phyloP scores from a whole-genome alignment of 2,797 vertebrate species.

The Cuniculus paca region DNA sequence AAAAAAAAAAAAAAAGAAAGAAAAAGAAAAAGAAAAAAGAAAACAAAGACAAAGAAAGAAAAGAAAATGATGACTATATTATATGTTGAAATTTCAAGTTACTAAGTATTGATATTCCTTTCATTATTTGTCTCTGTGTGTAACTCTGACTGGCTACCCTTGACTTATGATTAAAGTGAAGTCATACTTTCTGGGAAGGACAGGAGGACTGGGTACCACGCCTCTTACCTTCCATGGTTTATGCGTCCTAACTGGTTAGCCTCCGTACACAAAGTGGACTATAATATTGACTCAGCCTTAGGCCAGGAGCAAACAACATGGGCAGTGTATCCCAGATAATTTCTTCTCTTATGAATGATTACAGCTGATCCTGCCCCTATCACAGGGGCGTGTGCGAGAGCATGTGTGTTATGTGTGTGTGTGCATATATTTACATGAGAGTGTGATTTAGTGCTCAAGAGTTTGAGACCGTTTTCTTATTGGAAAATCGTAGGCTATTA shows the following conservation, averaged over 20 bases:
- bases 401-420: not conserved
- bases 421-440: fast-evolving
- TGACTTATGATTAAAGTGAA: constrained; percentile 38
- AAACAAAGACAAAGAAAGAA: too few species aligned
- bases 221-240: not conserved
- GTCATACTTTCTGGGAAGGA: constrained; percentile 31
- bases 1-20: too few species aligned
- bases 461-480: constrained; percentile 34
- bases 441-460: not conserved
- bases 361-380: not conserved
- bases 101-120: not conserved
- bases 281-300: not conserved
- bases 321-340: constrained; percentile 16
- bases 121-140: not conserved
- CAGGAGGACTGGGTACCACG: not conserved
- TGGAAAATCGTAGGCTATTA: constrained; percentile 61
- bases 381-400: not conserved
- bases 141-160: not conserved
- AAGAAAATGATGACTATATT: not conserved
- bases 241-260: not conserved
- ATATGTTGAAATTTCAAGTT: constrained; percentile 8
- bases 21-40: not conserved
- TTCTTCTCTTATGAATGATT: constrained; percentile 44
- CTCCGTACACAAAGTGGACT: not conserved
- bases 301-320: not conserved